Base-by-base conservation (phyloP, 2,797 vertebrate species). In the Brotula barbata region DNA sequence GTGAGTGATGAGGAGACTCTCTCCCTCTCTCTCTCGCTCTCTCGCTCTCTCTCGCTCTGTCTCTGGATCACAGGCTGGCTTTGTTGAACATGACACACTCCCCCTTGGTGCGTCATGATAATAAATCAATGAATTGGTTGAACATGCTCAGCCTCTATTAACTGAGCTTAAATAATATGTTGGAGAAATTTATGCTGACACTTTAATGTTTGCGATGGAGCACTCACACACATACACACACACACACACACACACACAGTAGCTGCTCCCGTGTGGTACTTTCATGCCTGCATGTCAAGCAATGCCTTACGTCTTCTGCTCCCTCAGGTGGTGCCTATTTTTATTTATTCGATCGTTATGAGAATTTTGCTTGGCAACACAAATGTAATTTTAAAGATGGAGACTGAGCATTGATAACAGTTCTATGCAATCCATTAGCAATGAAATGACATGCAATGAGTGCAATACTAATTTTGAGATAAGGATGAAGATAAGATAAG, bases 1-100 rank as follows among this genome's bases (percentile, higher is more conserved):
- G 72, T 85, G 85, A 89, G 57, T 87, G 85, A 88, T 87, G 81
- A 85, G 77, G 59, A 80, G 73, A 71, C 69, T 86, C 83, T 36
- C 70, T 66, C 65, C 71, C 78, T 33, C n/a, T n/a, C n/a, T n/a
- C n/a, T n/a, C n/a, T n/a, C n/a, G n/a, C n/a, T n/a, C n/a, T n/a
- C n/a, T n/a, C n/a, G n/a, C n/a, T n/a, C n/a, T n/a, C n/a, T n/a
- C n/a, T n/a, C n/a, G n/a, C n/a, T n/a, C n/a, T n/a, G n/a, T n/a
- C n/a, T 55, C 64, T 45, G 28, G 58, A 62, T 67, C 68, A 64
- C 73, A 81, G 60, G 80, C 77, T 71, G 62, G 52, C 52, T 28
- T 39, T 68, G 73, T 74, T 66, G 63, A 65, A 58, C 51, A 55
- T 62, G 64, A 71, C 20, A 28, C 16, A 65, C 51, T 78, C 43